phyloP scores from a whole-genome alignment of 2,888 invertebrate genomes.

The Arrhopalites spinosus region DNA sequence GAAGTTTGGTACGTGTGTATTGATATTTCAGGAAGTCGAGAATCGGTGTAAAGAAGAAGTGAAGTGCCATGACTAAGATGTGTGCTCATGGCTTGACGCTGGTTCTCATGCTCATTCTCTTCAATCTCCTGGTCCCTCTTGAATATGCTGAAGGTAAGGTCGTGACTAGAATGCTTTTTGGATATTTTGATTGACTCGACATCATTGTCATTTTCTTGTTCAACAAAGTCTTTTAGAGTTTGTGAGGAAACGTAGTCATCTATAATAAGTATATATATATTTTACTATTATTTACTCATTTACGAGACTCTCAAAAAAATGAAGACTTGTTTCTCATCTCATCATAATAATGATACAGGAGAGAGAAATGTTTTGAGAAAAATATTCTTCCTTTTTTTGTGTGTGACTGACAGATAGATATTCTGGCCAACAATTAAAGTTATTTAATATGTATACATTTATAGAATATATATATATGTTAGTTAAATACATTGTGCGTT shows the following conservation, averaged over 20 bases:
- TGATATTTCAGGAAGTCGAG: conserved; percentile 50
- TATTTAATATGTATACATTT: no score
- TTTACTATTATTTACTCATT: not conserved
- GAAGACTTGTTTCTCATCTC: not conserved
- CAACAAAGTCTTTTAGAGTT: not conserved
- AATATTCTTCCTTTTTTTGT: not conserved
- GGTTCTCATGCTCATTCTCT: conserved; percentile 53
- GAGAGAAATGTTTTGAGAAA: not conserved
- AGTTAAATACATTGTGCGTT: no score
- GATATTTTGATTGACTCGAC: conserved; percentile 35
- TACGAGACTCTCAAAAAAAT: not conserved
- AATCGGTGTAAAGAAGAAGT: conserved; percentile 50
- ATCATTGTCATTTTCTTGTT: conserved; percentile 6
- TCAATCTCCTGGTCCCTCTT: conserved; percentile 50
- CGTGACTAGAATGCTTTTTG: conserved; percentile 28
- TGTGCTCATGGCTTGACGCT: conserved; percentile 53
- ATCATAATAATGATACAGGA: not conserved
- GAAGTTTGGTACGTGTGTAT: conserved; percentile 20
- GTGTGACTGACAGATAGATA: no score
- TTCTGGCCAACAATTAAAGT: no score
- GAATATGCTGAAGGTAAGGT: conserved; percentile 56
- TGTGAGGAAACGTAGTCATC: not conserved
- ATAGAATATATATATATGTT: no score
- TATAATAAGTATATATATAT: not conserved
- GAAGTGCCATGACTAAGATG: conserved; percentile 52